A percentile compares a stretch with the other conserved stretches of the same genome.
phyloP scores from a whole-genome alignment of 2,888 invertebrate species.

The Drosophila paucipuncta region DNA sequence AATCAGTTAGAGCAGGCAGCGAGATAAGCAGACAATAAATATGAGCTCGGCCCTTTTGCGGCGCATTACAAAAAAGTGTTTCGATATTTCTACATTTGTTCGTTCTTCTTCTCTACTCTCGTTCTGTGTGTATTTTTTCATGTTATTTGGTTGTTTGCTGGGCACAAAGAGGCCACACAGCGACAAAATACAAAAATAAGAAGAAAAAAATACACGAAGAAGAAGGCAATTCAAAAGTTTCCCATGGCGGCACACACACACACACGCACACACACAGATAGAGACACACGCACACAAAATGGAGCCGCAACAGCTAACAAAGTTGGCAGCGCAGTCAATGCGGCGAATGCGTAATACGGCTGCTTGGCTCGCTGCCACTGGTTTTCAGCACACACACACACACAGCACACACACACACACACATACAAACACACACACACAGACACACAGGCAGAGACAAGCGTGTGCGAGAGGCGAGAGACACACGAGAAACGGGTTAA shows the following conservation, averaged over 20 bases:
- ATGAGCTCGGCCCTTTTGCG: constrained; percentile 58
- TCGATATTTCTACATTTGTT: constrained; percentile 27
- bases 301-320: constrained; percentile 61
- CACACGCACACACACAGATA: constrained; percentile 15
- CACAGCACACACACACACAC: constrained; percentile 23
- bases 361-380: constrained; percentile 76
- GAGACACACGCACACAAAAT: constrained; percentile 40
- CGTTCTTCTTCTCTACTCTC: constrained; percentile 23
- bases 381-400: constrained; percentile 66
- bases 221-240: constrained; percentile 61
- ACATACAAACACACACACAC: constrained; percentile 14
- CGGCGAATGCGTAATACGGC: constrained; percentile 80
- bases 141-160: constrained; percentile 56
- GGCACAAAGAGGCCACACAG: constrained; percentile 75
- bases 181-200: constrained; percentile 30
- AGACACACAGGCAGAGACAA: constrained; percentile 16
- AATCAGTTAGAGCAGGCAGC: constrained; percentile 40
- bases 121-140: constrained; percentile 29
- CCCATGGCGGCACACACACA: constrained; percentile 61
- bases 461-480: constrained; percentile 15
- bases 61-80: constrained; percentile 58
- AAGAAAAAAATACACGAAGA: background rate
- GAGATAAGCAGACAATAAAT: constrained; percentile 78
- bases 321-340: constrained; percentile 65
- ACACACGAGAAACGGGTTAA: constrained; percentile 70